A percentile compares a stretch with the other conserved stretches of the same genome.
phyloP scores from a whole-genome alignment of 2,797 vertebrate species.

The Pygocentrus nattereri region DNA sequence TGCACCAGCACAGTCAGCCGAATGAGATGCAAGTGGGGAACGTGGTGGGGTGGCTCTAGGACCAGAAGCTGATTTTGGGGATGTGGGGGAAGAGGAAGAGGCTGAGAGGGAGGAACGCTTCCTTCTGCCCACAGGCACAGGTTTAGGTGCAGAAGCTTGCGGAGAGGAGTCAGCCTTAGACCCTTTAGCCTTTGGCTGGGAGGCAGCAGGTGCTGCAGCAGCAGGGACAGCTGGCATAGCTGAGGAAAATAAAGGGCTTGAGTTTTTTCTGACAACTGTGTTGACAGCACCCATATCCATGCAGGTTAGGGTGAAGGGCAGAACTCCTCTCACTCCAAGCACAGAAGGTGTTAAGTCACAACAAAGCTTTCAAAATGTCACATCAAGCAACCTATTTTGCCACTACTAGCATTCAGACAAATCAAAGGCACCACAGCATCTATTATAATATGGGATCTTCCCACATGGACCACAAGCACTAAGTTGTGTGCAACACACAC shows the following conservation, averaged over 20 bases:
- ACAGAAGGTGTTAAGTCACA: conserved; percentile 40
- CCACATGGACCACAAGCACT: not conserved
- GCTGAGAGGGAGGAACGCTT: conserved; percentile 81
- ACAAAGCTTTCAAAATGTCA: not conserved
- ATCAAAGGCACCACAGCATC: not conserved
- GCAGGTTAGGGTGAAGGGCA: conserved; percentile 66
- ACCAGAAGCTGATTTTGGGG: conserved; percentile 76
- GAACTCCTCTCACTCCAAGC: conserved; percentile 9
- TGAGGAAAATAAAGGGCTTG: conserved; percentile 74
- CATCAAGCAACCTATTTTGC: not conserved
- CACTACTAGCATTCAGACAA: not conserved
- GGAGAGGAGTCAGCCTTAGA: conserved; percentile 70
- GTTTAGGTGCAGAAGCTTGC: conserved; percentile 77
- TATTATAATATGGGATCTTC: conserved; percentile 6
- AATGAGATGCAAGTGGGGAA: conserved; percentile 71
- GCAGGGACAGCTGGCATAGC: conserved; percentile 76
- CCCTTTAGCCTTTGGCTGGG: conserved; percentile 82
- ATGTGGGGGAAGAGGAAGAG: conserved; percentile 78
- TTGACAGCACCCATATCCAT: conserved; percentile 64
- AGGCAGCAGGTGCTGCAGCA: conserved; percentile 69
- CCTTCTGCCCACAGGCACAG: conserved; percentile 77
- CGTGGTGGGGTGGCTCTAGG: conserved; percentile 60
- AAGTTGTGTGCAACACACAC: not conserved
- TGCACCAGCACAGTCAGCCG: conserved; percentile 49
- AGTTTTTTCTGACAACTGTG: conserved; percentile 48